Conservation (phyloP, 1,140 invertebrate genomes). For the Archivesica marissinica region DNA sequence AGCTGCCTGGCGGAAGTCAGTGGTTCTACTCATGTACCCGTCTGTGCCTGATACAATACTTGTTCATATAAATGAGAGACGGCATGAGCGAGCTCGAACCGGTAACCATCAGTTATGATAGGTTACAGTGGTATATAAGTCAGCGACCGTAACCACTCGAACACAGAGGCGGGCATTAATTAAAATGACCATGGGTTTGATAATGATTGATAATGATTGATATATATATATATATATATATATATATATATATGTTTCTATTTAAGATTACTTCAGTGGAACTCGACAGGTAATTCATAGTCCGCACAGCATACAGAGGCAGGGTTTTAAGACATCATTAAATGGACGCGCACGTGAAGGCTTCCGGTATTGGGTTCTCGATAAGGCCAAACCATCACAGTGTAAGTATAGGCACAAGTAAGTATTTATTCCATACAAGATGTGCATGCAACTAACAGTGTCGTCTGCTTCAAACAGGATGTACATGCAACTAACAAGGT, state of each 20-base stretch:
- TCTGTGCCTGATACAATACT: neutral
- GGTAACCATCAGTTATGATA: too few species aligned
- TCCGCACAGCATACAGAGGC: neutral
- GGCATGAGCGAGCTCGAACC: neutral
- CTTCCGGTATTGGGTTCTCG: constrained; percentile 76
- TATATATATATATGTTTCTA: too few species aligned
- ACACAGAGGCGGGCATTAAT: too few species aligned
- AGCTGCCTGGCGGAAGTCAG: too few species aligned
- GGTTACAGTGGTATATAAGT: too few species aligned
- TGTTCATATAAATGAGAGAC: neutral
- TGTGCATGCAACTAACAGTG: neutral
- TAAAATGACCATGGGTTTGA: neutral
- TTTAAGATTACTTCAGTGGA: constrained; percentile 51
- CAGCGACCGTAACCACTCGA: too few species aligned
- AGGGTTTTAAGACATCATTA: constrained; percentile 26
- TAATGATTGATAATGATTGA: too few species aligned
- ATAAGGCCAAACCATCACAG: constrained; percentile 70
- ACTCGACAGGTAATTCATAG: constrained; percentile 16
- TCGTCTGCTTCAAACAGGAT: neutral
- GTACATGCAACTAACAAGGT: too few species aligned
- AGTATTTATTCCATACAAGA: constrained; percentile 44
- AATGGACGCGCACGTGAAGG: constrained; percentile 71
- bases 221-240: too few species aligned
- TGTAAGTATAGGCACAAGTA: constrained; percentile 72
- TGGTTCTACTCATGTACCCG: too few species aligned